Conservation (phyloP, 2,888 invertebrate species). For the Ectemnius lituratus region DNA sequence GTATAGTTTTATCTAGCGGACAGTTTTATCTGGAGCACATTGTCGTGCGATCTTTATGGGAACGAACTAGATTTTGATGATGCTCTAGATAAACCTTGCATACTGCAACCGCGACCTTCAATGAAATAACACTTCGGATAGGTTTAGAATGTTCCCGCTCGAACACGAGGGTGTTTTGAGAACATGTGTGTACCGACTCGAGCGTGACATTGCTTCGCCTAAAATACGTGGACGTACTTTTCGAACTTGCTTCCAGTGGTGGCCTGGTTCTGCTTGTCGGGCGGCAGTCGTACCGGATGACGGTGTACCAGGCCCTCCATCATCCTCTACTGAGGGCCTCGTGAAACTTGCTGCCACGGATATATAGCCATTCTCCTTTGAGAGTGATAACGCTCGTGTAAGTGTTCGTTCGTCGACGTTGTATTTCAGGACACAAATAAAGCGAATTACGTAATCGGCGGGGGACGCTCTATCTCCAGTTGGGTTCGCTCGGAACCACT, state of each 20-base stretch:
- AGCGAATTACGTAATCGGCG: slow-evolving; percentile 58
- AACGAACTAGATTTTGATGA: too few relatives aligned
- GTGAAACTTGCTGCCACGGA: slow-evolving; percentile 59
- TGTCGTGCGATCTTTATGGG: too few relatives aligned
- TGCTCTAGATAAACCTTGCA: too few relatives aligned
- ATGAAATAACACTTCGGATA: too few relatives aligned
- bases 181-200: not conserved
- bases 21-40: too few relatives aligned
- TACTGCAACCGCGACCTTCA: too few relatives aligned
- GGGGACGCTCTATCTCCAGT: slow-evolving; percentile 51
- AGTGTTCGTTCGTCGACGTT: slow-evolving; percentile 43
- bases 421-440: slow-evolving; percentile 58
- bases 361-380: slow-evolving; percentile 65
- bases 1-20: too few relatives aligned
- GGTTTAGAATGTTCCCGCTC: not conserved
- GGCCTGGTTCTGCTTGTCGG: slow-evolving; percentile 56
- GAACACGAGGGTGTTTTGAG: not conserved
- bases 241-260: slow-evolving; percentile 62
- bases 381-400: slow-evolving; percentile 58
- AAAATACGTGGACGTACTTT: slow-evolving; percentile 59
- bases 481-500: slow-evolving; percentile 36
- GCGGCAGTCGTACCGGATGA: slow-evolving; percentile 61
- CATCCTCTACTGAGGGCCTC: slow-evolving; percentile 70
- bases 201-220: not conserved
- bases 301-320: slow-evolving; percentile 70